Evolutionary conservation across 2,888 invertebrate genomes (phyloP), one percentile per base, ranked within the genome.

Genomic region (Agrilus cyanescens): DNA sequence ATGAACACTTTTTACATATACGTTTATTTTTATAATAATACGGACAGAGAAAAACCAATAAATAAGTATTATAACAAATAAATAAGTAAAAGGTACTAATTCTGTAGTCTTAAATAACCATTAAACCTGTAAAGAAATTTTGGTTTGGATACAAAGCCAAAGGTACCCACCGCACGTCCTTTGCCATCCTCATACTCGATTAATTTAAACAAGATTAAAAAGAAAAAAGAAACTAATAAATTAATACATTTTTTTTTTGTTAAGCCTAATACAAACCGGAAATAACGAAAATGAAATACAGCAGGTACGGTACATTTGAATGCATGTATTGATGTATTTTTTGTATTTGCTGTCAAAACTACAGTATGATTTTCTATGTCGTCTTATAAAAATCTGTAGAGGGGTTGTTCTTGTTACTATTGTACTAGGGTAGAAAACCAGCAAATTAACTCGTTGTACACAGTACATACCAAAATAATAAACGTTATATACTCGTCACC

Each of bases 1-100:
- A 63, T 65, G 61, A 63, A 63, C 65, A 65, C 25, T 63, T 63
- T 65, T 65, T 65, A 65, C 65, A 65, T 63, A 61, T 61, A 62
- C 56, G 58, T 56, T 58, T 57, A 59, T 57, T 55, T 53, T 54
- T 56, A 52, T 53, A 52, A 58, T 56, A 51, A 55, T 50, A 54
- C 51, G 55, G 53, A 25, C 52, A 51, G 52, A 51, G 50, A 53
- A 49, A 47, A 56, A 55, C 54, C 52, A 55, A 55, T 55, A 51
- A 52, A 53, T 47, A 46, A 52, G 52, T 49, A 56, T 50, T 50
- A 50, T 54, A 54, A 57, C 52, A 55, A 53, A 56, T 55, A 55
- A 58, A 55, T 56, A 56, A 52, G 47, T 51, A 53, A 50, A 48
- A 48, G 45, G 43, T 48, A 47, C 44, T 46, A 39, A 40, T 37